A percentile compares a stretch with the other conserved stretches of the same genome.
Evolutionary conservation across 2,113 vertebrate genomes (phyloP).

Genomic region (Galbula dea): DNA sequence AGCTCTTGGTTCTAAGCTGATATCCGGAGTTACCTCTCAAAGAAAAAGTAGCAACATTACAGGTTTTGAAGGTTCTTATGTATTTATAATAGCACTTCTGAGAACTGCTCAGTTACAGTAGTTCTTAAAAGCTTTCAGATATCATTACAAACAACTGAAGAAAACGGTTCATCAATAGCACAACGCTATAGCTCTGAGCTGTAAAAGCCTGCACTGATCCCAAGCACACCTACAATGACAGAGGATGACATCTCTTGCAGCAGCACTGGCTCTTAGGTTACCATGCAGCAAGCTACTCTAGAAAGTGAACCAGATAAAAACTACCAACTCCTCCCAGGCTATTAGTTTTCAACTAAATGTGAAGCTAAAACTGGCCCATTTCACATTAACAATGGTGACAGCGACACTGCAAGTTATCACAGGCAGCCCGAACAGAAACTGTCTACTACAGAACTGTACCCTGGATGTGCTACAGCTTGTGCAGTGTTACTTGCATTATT

Average conservation of each 20-base stretch:
- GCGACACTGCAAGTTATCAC: not conserved
- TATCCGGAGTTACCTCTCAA: not conserved
- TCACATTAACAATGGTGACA: not conserved
- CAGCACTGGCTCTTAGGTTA: rapidly evolving
- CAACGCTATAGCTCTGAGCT: not conserved
- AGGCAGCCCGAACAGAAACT: not conserved
- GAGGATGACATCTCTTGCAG: not conserved
- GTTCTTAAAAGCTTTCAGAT: not conserved
- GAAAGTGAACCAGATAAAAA: not conserved
- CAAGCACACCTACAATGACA: rapidly evolving
- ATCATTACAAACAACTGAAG: not conserved
- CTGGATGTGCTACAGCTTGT: not conserved
- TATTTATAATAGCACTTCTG: not conserved
- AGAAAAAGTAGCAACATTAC: not conserved
- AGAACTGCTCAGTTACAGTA: not conserved
- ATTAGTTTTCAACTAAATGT: not conserved
- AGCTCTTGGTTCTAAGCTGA: not conserved
- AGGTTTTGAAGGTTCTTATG: not conserved
- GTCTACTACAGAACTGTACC: not conserved
- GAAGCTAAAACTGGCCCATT: not conserved
- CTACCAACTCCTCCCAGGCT: not conserved
- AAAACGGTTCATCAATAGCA: not conserved
- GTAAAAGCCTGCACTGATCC: not conserved
- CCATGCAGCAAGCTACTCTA: not conserved
- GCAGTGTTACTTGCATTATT: not conserved